These are phyloP conservation scores for Hemitrygon akajei DNA, from an alignment of 2,797 vertebrate genomes.

Conservation along the genomic window DNA sequence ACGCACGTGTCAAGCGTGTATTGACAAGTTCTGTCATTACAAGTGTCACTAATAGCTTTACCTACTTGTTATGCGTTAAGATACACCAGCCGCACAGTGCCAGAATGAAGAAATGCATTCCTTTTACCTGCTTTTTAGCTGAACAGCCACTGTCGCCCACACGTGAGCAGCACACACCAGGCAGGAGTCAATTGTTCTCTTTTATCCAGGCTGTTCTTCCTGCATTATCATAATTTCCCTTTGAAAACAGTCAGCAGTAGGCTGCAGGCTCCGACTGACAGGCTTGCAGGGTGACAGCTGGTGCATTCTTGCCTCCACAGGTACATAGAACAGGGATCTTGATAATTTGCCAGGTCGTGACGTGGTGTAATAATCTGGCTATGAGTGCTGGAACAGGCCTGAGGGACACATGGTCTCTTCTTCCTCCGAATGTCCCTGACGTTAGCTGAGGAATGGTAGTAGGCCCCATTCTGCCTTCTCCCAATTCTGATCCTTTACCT, in stretches of 20 bases:
- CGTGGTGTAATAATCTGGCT: background rate
- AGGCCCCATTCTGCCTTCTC: no score
- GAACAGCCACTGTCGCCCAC: background rate
- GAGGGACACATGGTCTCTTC: background rate
- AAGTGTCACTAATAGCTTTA: background rate
- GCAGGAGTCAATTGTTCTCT: background rate
- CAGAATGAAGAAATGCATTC: no score
- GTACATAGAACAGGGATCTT: background rate
- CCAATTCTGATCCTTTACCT: no score
- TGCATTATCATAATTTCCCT: background rate
- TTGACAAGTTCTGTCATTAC: slow-evolving; percentile 29
- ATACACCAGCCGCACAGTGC: background rate
- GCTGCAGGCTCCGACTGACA: background rate
- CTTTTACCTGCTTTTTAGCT: background rate
- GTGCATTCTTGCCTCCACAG: no score
- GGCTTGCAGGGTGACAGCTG: background rate
- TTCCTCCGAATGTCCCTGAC: background rate
- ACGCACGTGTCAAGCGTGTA: background rate
- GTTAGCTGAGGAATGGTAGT: no score
- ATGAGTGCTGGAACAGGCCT: background rate
- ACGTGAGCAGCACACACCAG: background rate
- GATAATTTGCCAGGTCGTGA: background rate
- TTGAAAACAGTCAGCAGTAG: background rate
- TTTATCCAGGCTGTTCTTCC: background rate
- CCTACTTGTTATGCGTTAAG: background rate